Evolutionary conservation across 2,888 invertebrate genomes (phyloP).

Genomic region (Germaria angustata): DNA sequence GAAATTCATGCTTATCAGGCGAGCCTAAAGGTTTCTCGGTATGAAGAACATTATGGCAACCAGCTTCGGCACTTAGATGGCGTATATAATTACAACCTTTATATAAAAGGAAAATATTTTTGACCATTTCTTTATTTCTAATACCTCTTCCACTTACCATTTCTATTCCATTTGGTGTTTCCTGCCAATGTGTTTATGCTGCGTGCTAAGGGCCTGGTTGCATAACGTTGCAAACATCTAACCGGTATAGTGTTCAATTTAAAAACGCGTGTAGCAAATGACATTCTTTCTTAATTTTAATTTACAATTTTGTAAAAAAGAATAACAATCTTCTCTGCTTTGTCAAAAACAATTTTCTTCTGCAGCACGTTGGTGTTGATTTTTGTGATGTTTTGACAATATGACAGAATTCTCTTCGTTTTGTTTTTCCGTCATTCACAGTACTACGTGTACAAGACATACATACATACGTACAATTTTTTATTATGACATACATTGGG

Average conservation of each 20-base stretch:
- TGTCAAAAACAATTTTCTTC: background rate
- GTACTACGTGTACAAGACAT: background rate
- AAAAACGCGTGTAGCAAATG: constrained; percentile 62
- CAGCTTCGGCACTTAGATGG: constrained; percentile 64
- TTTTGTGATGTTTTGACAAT: background rate
- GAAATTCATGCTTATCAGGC: constrained; percentile 91
- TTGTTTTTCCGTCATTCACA: constrained; percentile 2
- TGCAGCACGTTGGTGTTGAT: constrained; percentile 23
- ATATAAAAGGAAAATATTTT: background rate
- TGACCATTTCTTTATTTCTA: background rate
- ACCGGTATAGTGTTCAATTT: constrained; percentile 36
- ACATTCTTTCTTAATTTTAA: constrained; percentile 56
- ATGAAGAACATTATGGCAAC: constrained; percentile 68
- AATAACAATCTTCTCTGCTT: too few species aligned
- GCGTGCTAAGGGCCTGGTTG: constrained; percentile 44
- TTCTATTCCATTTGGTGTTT: constrained; percentile 52
- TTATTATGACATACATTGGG: too few species aligned
- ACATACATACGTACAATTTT: too few species aligned
- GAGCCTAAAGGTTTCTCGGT: constrained; percentile 72
- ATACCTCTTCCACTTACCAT: constrained; percentile 20
- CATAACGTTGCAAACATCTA: constrained; percentile 59
- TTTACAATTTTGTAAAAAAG: constrained; percentile 14
- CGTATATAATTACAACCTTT: constrained; percentile 56
- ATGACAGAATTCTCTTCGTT: constrained; percentile 1
- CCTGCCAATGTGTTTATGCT: constrained; percentile 21